Base-by-base conservation (phyloP, 2,113 vertebrate genomes). In the Macquaria ambigua region DNA sequence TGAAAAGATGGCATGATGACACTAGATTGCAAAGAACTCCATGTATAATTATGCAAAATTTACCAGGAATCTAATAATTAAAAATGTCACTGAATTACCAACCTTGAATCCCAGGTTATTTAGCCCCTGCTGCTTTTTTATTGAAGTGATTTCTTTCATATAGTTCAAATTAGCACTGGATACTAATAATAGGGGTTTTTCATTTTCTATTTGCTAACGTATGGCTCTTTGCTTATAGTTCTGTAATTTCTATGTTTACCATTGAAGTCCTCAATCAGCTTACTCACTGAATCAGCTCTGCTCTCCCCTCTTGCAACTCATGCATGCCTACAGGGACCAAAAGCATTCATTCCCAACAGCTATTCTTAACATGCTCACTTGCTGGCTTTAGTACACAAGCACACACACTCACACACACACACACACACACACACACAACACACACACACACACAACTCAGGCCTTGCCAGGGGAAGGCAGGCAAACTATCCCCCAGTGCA, bases 351-450 rank as follows among this genome's bases (percentile, higher is more conserved):
- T 87, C 82, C 89, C 83, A 79, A 82, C 82, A 90, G 83, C 85
- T 83, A 87, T 87, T 89, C 88, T 83, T 89, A 87, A 88, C 89
- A 87, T 86, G 81, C 90, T 84, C 84, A 81, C 87, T 90, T 80
- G 75, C 78, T 87, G 82, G 77, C 80, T 91, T 83, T 77, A 75
- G 61, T 41, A 76, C 52, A 89, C 68, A 80, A n/a, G 86, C 20
- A 70, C 23, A 56, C 21, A 61, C 41, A 74, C 23, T 50, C 14
- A 63, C 39, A 64, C 9, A 62, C 53, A 81, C 11, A 53, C 58
- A 70, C 52, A 79, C n/a, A 55, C 41, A 63, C 71, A 56, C 74
- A 68, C 68, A 59, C 66, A 41, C 74, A 59, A 59, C 74, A 43
- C 52, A 48, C 52, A 56, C 66, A 85, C 67, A 62, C 64, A 81